Percentiles rank a stretch among this genome's conserved stretches.
Conservation (phyloP, 2,113 vertebrate species). For the Salminus brasiliensis region DNA sequence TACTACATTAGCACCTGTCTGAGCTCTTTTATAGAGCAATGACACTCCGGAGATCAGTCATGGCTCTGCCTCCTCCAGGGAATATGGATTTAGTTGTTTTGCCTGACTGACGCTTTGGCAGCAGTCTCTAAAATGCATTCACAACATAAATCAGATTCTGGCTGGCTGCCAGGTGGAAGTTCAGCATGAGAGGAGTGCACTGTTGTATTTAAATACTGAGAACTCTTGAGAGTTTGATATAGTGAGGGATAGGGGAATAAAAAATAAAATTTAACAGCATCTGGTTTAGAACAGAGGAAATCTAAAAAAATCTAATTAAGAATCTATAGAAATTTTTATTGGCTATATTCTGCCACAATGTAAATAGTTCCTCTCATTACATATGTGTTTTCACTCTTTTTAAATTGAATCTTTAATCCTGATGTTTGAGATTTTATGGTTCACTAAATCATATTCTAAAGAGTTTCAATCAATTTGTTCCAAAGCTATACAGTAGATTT, state of each 20-base stretch:
- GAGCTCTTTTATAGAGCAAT: slow-evolving; percentile 16
- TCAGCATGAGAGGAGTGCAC: not conserved
- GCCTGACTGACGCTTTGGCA: slow-evolving; percentile 34
- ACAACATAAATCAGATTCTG: slow-evolving; percentile 9
- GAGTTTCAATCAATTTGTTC: too few species aligned
- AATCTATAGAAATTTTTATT: too few species aligned
- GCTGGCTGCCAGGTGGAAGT: not conserved
- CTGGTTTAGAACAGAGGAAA: too few species aligned
- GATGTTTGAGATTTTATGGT: too few species aligned
- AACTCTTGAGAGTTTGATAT: not conserved
- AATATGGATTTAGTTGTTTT: slow-evolving; percentile 30
- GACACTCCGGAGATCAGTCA: slow-evolving; percentile 2
- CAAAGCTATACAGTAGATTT: too few species aligned
- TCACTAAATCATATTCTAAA: too few species aligned
- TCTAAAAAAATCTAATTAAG: too few species aligned
- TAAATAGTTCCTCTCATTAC: too few species aligned
- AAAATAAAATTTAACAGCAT: not conserved
- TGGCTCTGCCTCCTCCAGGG: not conserved
- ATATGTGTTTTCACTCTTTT: too few species aligned
- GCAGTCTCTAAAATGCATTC: slow-evolving; percentile 10
- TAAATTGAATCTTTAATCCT: too few species aligned
- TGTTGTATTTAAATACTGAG: not conserved
- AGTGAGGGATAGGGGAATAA: not conserved
- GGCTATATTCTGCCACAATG: too few species aligned
- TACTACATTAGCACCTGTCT: slow-evolving; percentile 24